A percentile compares a stretch with the other conserved stretches of the same genome.
Conservation (phyloP, 2,797 vertebrate genomes). For the Bovichtus diacanthus region DNA sequence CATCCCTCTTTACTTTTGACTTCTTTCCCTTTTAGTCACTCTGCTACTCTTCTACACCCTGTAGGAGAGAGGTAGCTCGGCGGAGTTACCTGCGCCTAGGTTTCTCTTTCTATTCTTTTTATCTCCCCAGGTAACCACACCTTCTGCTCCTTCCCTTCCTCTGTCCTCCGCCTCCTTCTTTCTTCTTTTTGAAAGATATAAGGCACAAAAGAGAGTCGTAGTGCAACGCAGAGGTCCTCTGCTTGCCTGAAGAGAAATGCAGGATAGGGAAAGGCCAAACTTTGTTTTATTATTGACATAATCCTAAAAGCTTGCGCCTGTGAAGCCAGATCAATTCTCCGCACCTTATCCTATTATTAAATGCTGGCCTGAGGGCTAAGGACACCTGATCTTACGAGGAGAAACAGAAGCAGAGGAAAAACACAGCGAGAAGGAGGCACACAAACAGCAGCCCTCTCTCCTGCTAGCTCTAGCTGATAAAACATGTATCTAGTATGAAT, state of each 20-base stretch:
- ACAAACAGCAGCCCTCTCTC: slow-evolving; percentile 54
- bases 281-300: slow-evolving; percentile 83
- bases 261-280: slow-evolving; percentile 74
- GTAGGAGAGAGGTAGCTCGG: slow-evolving; percentile 51
- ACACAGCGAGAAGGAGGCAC: slow-evolving; percentile 51
- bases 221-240: slow-evolving; percentile 65
- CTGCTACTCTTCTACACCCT: slow-evolving; percentile 51
- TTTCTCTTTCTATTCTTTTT: slow-evolving; percentile 53
- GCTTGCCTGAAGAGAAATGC: slow-evolving; percentile 76
- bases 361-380: slow-evolving; percentile 78
- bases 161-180: slow-evolving; percentile 39
- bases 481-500: slow-evolving; percentile 80
- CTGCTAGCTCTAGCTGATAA: slow-evolving; percentile 63
- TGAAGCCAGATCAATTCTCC: slow-evolving; percentile 84
- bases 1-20: slow-evolving; percentile 52
- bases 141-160: slow-evolving; percentile 42
- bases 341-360: slow-evolving; percentile 86
- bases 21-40: slow-evolving; percentile 42
- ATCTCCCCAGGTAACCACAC: slow-evolving; percentile 77
- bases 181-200: slow-evolving; percentile 53
- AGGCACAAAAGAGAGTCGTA: slow-evolving; percentile 68
- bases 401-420: slow-evolving; percentile 56
- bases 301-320: slow-evolving; percentile 79
- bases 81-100: slow-evolving; percentile 31
- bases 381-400: slow-evolving; percentile 66